Conservation (phyloP, 64 coral and sea anemone genomes). For the Montipora efflorescens region DNA sequence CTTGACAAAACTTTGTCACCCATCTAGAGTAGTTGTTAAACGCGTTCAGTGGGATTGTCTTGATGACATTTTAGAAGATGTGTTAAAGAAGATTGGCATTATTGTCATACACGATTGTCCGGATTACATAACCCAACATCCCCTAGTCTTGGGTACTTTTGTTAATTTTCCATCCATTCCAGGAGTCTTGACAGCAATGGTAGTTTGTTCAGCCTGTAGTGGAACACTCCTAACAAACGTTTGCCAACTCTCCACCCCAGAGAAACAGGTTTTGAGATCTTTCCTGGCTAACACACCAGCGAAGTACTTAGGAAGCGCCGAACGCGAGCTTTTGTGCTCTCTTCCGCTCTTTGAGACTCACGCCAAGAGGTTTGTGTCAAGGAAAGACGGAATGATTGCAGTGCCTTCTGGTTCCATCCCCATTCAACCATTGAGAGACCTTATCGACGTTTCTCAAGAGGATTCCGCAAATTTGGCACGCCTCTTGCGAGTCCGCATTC, state of each 20-base stretch:
- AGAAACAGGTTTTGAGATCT: constrained; percentile 46
- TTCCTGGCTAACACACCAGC: constrained; percentile 15
- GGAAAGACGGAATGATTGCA: constrained; percentile 7
- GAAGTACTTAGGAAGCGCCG: background rate
- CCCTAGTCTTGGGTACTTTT: constrained; percentile 13
- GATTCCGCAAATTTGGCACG: constrained; percentile 39
- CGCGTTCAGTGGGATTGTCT: background rate
- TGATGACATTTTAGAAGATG: background rate
- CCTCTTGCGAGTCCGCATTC: constrained; percentile 23
- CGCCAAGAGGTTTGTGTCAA: constrained; percentile 31
- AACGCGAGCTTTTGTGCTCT: constrained; percentile 16
- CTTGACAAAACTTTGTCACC: constrained; percentile 36
- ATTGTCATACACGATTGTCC: constrained; percentile 66
- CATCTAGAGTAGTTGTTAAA: constrained; percentile 61
- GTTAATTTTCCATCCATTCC: constrained; percentile 30
- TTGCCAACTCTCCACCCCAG: background rate
- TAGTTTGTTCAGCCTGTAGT: background rate
- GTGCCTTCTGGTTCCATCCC: constrained; percentile 27
- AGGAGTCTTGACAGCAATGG: constrained; percentile 65
- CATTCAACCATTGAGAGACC: background rate
- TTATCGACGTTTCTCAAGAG: constrained; percentile 35
- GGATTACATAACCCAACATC: constrained; percentile 29
- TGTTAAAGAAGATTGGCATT: constrained; percentile 48
- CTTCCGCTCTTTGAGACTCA: constrained; percentile 62
- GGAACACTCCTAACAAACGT: background rate